These are phyloP conservation scores for Zaprionus nigranus DNA, from an alignment of 1,140 invertebrate species.

Conservation along the genomic window DNA sequence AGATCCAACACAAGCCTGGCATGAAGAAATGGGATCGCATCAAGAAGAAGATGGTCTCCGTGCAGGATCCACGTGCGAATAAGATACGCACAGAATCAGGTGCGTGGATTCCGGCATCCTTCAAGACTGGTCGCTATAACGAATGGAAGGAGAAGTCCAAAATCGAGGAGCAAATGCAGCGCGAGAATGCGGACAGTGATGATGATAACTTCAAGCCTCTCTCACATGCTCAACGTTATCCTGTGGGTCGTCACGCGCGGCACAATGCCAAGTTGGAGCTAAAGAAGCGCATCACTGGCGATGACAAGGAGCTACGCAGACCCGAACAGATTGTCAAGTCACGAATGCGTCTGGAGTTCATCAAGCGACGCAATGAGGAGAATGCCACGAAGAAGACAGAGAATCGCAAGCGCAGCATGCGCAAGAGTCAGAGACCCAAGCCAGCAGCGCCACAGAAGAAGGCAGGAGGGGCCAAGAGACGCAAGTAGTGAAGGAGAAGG, in stretches of 20 bases:
- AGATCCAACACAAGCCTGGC: slow-evolving; percentile 86
- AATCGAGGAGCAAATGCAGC: slow-evolving; percentile 86
- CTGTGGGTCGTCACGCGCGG: slow-evolving; percentile 86
- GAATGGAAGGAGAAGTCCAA: slow-evolving; percentile 95
- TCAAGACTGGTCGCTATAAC: slow-evolving; percentile 95
- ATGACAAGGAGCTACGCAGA: slow-evolving; percentile 87
- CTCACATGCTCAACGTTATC: slow-evolving; percentile 81
- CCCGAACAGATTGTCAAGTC: slow-evolving; percentile 90
- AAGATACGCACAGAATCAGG: slow-evolving; percentile 98
- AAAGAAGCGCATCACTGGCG: slow-evolving; percentile 83
- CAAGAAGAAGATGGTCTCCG: slow-evolving; percentile 95
- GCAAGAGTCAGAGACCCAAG: slow-evolving; percentile 66
- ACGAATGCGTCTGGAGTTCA: slow-evolving; percentile 84
- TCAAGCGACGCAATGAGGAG: slow-evolving; percentile 70
- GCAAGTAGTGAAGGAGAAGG: slow-evolving; percentile 47
- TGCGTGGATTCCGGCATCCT: slow-evolving; percentile 96
- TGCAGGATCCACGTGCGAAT: slow-evolving; percentile 88
- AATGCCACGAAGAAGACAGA: slow-evolving; percentile 63
- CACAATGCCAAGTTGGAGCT: slow-evolving; percentile 87
- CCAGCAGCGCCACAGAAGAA: slow-evolving; percentile 39
- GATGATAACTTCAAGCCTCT: slow-evolving; percentile 83
- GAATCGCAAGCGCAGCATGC: slow-evolving; percentile 81
- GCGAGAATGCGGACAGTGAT: slow-evolving; percentile 87
- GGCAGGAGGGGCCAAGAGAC: slow-evolving; percentile 30
- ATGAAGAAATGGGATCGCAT: slow-evolving; percentile 94